phyloP scores from a whole-genome alignment of 2,888 invertebrate genomes.

The Camptogramma bilineatum region DNA sequence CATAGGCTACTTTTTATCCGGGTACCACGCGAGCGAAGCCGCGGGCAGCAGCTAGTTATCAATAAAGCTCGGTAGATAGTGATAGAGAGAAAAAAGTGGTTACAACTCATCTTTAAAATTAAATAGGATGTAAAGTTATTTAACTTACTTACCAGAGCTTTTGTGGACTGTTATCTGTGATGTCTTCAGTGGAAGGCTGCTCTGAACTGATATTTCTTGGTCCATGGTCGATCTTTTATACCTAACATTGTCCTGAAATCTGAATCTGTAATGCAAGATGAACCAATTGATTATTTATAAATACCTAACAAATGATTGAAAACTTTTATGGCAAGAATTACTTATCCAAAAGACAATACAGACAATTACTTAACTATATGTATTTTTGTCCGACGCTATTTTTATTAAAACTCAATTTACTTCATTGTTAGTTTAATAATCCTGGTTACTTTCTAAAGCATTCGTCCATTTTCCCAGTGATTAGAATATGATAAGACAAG shows the following conservation, averaged over 20 bases:
- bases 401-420: background rate
- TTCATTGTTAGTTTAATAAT: constrained; percentile 1
- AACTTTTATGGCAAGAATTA: too few species aligned
- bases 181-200: constrained; percentile 50
- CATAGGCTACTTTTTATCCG: too few species aligned
- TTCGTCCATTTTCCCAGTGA: constrained; percentile 34
- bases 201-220: constrained; percentile 67
- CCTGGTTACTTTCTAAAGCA: constrained; percentile 43
- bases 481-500: constrained; percentile 21
- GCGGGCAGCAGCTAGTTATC: too few species aligned
- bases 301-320: too few species aligned
- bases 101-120: background rate
- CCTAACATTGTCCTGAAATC: constrained; percentile 41
- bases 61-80: too few species aligned
- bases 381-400: too few species aligned
- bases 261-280: constrained; percentile 41
- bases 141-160: constrained; percentile 43
- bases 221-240: constrained; percentile 66
- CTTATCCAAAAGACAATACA: too few species aligned
- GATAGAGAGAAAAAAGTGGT: background rate
- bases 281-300: constrained; percentile 33
- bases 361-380: too few species aligned
- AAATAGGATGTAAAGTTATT: background rate
- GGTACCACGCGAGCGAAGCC: too few species aligned
- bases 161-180: constrained; percentile 37